phyloP scores from a whole-genome alignment of 2,888 invertebrate genomes.

The Pharmacophagus antenor region DNA sequence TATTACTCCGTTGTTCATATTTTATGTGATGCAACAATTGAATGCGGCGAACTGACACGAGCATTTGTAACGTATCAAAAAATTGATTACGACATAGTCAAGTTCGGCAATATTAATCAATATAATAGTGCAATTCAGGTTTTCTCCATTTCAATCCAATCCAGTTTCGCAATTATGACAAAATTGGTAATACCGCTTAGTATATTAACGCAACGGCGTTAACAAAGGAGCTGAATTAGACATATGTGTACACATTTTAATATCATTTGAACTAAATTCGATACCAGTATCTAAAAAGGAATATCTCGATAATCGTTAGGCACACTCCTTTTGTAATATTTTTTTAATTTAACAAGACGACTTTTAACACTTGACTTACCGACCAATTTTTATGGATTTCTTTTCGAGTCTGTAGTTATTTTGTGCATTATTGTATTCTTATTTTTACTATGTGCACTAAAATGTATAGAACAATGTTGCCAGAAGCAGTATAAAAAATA shows the following conservation, averaged over 20 bases:
- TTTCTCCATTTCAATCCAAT: slow-evolving; percentile 13
- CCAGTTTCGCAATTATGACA: background rate
- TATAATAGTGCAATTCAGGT: slow-evolving; percentile 18
- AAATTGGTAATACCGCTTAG: background rate
- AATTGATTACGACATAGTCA: slow-evolving; percentile 16
- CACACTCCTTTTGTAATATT: background rate
- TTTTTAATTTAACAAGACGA: slow-evolving; percentile 1
- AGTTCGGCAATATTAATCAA: slow-evolving; percentile 11
- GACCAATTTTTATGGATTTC: no score
- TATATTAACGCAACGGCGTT: background rate
- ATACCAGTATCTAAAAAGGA: background rate
- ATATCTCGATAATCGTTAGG: background rate
- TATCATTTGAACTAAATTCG: background rate
- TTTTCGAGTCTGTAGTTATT: no score
- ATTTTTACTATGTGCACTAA: no score
- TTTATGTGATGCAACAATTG: slow-evolving; percentile 19
- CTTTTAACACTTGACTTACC: no score
- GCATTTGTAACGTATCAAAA: slow-evolving; percentile 26
- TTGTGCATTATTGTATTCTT: no score
- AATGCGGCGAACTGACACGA: slow-evolving; percentile 22
- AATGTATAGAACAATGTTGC: no score
- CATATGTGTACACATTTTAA: background rate
- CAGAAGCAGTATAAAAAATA: no score
- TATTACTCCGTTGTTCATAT: slow-evolving; percentile 15
- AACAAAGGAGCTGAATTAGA: background rate